Evolutionary conservation across 1,140 invertebrate species (phyloP).

Genomic region (Ganaspis sp.): DNA sequence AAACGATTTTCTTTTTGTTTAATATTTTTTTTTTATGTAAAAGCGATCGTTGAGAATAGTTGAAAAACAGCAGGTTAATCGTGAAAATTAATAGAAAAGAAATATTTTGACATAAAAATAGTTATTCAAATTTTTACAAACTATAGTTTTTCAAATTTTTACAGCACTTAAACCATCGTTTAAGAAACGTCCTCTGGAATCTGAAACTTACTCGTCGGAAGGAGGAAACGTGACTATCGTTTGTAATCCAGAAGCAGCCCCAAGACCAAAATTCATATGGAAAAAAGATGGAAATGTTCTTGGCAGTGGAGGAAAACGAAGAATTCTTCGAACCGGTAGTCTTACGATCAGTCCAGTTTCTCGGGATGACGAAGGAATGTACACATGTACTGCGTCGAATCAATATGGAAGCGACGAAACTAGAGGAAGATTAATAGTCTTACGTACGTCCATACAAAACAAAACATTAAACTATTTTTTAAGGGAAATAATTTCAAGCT

Average conservation of each 20-base stretch:
- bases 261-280: constrained; percentile 92
- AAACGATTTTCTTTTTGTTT: too few species aligned
- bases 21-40: too few species aligned
- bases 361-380: constrained; percentile 91
- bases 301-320: constrained; percentile 85
- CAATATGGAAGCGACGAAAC: constrained; percentile 88
- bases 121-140: background rate
- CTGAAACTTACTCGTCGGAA: constrained; percentile 93
- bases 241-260: constrained; percentile 96
- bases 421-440: constrained; percentile 88
- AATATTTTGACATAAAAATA: background rate
- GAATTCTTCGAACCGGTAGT: constrained; percentile 89
- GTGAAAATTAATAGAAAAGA: constrained; percentile 5
- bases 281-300: constrained; percentile 91
- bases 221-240: constrained; percentile 93
- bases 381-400: constrained; percentile 92
- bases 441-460: constrained; percentile 79
- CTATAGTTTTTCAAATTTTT: constrained; percentile 51
- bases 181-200: constrained; percentile 90
- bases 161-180: constrained; percentile 91
- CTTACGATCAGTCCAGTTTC: constrained; percentile 92
- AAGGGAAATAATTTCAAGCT: too few species aligned
- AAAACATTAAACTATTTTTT: too few species aligned
- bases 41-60: too few species aligned
- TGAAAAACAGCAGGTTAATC: too few species aligned